phyloP scores from a whole-genome alignment of 2,888 invertebrate species.

The Metallyticus violacea region DNA sequence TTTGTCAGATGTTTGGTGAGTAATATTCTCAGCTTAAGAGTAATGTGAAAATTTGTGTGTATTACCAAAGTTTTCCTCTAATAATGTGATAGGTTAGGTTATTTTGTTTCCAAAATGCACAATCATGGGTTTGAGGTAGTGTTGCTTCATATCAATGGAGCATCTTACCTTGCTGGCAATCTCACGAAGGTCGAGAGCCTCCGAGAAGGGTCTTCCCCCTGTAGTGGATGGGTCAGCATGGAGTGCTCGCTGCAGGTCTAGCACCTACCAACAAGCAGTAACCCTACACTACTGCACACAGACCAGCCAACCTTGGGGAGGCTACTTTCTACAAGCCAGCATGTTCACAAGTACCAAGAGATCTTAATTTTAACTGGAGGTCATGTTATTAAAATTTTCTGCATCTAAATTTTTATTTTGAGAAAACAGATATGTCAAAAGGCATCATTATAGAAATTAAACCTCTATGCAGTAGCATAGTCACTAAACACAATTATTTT shows the following conservation, averaged over 20 bases:
- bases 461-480: neutral
- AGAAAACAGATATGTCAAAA: neutral
- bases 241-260: constrained; percentile 76
- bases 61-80: no score
- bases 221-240: constrained; percentile 67
- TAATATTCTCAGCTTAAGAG: no score
- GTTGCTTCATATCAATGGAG: neutral
- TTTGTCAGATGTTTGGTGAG: no score
- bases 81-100: no score
- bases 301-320: neutral
- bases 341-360: neutral
- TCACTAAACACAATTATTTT: neutral
- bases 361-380: neutral
- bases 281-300: constrained; percentile 9
- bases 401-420: neutral
- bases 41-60: no score
- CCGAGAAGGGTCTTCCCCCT: constrained; percentile 47
- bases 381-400: neutral
- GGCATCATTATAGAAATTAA: neutral
- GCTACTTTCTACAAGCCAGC: constrained; percentile 3
- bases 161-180: constrained; percentile 48
- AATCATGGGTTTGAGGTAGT: neutral
- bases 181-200: constrained; percentile 56
- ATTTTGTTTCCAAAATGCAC: neutral
- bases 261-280: constrained; percentile 55